A percentile compares a stretch with the other conserved stretches of the same genome.
Evolutionary conservation across 2,888 invertebrate genomes (phyloP).

Genomic region (Lasius platythorax): DNA sequence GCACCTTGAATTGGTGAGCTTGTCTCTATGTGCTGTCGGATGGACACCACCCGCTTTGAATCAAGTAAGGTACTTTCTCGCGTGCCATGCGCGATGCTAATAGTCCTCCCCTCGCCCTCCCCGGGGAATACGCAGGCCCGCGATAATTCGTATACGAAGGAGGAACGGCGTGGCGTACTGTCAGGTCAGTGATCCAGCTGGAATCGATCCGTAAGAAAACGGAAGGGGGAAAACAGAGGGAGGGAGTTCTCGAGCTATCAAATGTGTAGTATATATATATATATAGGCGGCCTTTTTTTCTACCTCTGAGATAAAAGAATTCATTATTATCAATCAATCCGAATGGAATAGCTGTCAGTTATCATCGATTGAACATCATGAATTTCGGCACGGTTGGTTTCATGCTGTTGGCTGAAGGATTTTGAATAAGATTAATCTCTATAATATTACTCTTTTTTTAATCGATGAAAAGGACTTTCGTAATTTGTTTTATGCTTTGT

Average conservation of each 20-base stretch:
- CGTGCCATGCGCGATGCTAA: slow-evolving; percentile 8
- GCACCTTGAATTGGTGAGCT: slow-evolving; percentile 73
- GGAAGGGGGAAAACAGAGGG: slow-evolving; percentile 33
- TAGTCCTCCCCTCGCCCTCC: background rate
- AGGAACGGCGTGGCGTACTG: slow-evolving; percentile 64
- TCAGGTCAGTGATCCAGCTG: slow-evolving; percentile 76
- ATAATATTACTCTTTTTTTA: background rate
- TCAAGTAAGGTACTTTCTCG: slow-evolving; percentile 14
- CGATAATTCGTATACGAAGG: slow-evolving; percentile 72
- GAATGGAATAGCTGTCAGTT: slow-evolving; percentile 11
- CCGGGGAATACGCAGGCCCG: background rate
- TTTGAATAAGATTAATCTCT: slow-evolving; percentile 13
- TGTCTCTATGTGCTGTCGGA: slow-evolving; percentile 7
- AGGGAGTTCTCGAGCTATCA: slow-evolving; percentile 29
- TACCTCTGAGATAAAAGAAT: slow-evolving; percentile 27
- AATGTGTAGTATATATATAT: slow-evolving; percentile 19
- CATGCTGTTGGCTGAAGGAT: background rate
- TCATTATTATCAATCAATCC: slow-evolving; percentile 47
- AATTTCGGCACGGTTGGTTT: background rate
- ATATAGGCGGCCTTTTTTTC: slow-evolving; percentile 48
- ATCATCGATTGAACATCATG: background rate
- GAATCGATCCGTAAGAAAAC: slow-evolving; percentile 74
- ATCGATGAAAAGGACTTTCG: background rate
- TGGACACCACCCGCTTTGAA: slow-evolving; percentile 5
- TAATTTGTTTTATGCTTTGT: background rate